Percentiles rank a stretch among this genome's conserved stretches.
Conservation (phyloP, 2,113 vertebrate species). For the Melanocharis versteri region DNA sequence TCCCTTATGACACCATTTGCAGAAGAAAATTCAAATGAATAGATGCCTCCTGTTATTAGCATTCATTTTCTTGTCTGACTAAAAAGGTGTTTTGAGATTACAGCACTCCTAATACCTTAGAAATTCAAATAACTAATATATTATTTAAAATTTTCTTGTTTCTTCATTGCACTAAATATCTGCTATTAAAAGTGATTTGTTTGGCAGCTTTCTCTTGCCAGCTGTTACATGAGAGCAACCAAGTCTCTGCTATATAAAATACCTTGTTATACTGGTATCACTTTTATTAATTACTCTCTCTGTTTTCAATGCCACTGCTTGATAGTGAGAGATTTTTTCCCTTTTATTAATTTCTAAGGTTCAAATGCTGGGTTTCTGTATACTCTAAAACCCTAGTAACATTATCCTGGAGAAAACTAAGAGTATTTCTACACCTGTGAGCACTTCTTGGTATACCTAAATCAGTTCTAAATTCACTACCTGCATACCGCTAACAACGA, state of each 20-base stretch:
- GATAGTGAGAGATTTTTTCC: not conserved
- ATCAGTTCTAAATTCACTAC: not conserved
- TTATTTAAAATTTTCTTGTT: conserved; percentile 15
- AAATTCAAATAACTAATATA: not conserved
- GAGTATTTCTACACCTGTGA: not conserved
- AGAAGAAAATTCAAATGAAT: not conserved
- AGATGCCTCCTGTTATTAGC: not conserved
- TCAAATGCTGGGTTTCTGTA: not conserved
- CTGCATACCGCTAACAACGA: not conserved
- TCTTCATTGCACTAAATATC: not conserved
- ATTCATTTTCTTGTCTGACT: conserved; percentile 33
- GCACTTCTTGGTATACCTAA: not conserved
- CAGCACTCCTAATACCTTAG: not conserved
- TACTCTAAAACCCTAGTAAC: not conserved
- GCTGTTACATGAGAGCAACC: conserved; percentile 1
- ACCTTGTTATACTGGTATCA: not conserved
- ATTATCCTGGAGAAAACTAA: not conserved
- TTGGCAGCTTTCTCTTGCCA: conserved; percentile 21
- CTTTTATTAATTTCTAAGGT: not conserved
- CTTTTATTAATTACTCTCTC: not conserved
- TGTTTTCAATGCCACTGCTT: not conserved
- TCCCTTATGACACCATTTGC: not conserved
- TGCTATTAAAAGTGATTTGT: conserved; percentile 10
- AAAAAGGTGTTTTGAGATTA: conserved; percentile 39
- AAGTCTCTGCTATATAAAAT: not conserved